Conservation (phyloP, 1,140 invertebrate genomes). For the Zaprionus africanus region DNA sequence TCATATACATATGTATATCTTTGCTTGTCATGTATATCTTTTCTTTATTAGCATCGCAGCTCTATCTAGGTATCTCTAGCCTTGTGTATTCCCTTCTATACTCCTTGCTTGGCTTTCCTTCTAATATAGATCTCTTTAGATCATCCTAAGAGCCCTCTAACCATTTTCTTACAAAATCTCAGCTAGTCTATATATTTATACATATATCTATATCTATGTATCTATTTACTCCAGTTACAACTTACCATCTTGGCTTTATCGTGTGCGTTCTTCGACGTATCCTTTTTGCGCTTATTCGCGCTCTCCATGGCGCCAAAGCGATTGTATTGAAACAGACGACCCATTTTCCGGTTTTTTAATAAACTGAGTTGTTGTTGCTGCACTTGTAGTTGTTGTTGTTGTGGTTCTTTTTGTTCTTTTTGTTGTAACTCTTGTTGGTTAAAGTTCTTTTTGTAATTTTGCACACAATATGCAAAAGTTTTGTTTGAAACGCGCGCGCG, state of each 20-base stretch:
- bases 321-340: constrained; percentile 80
- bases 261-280: constrained; percentile 61
- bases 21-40: not conserved
- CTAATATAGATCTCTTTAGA: not conserved
- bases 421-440: not conserved
- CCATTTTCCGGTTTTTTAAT: constrained; percentile 60
- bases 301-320: constrained; percentile 73
- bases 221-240: not conserved
- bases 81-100: not conserved
- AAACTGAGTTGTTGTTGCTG: constrained; percentile 32
- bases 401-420: not conserved
- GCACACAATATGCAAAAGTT: constrained; percentile 49
- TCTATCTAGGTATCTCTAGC: not conserved
- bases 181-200: too few species aligned
- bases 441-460: not conserved
- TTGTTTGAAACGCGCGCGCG: constrained; percentile 28
- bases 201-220: too few species aligned
- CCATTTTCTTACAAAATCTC: not conserved
- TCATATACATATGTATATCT: not conserved
- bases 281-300: constrained; percentile 71
- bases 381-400: constrained; percentile 33
- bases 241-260: constrained; percentile 67
- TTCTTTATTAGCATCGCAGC: too few species aligned
- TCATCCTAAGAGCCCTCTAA: not conserved
- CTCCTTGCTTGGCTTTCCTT: too few species aligned